These are phyloP conservation scores for Laterallus jamaicensis DNA, from an alignment of 2,113 vertebrate species.

Conservation along the genomic window DNA sequence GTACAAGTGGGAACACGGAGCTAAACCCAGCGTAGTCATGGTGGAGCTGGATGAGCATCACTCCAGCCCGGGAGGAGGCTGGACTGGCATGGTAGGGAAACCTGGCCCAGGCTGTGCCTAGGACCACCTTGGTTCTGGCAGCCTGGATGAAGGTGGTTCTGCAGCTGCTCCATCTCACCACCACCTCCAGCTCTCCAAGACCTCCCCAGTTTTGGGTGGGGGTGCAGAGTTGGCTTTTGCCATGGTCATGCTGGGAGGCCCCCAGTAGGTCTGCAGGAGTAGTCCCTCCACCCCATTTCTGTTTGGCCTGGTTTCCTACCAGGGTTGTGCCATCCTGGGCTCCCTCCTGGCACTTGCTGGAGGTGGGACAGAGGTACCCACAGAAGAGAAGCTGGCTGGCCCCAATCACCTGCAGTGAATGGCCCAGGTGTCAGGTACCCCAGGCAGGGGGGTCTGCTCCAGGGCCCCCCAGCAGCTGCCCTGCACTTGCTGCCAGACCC, in stretches of 20 bases:
- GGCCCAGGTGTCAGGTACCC: background rate
- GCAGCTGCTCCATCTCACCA: background rate
- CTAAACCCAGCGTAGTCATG: background rate
- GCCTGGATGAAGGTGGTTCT: background rate
- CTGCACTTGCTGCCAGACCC: background rate
- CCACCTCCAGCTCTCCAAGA: background rate
- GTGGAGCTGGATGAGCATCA: background rate
- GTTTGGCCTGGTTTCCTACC: background rate
- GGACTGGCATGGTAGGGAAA: background rate
- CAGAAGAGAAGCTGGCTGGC: background rate
- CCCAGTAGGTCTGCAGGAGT: background rate
- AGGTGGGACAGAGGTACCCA: background rate
- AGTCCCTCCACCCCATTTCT: fast-evolving
- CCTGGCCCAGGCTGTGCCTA: background rate
- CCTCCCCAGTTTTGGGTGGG: background rate
- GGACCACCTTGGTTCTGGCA: background rate
- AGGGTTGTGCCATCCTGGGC: background rate
- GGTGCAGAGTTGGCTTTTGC: background rate
- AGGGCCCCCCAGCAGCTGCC: background rate
- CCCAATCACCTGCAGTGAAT: background rate
- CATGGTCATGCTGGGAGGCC: background rate
- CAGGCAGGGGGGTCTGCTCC: background rate
- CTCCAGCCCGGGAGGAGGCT: background rate
- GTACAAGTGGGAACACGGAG: background rate
- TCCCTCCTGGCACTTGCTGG: background rate